Base-by-base conservation (phyloP, 2,113 vertebrate genomes). In the Bolborhynchus lineola region DNA sequence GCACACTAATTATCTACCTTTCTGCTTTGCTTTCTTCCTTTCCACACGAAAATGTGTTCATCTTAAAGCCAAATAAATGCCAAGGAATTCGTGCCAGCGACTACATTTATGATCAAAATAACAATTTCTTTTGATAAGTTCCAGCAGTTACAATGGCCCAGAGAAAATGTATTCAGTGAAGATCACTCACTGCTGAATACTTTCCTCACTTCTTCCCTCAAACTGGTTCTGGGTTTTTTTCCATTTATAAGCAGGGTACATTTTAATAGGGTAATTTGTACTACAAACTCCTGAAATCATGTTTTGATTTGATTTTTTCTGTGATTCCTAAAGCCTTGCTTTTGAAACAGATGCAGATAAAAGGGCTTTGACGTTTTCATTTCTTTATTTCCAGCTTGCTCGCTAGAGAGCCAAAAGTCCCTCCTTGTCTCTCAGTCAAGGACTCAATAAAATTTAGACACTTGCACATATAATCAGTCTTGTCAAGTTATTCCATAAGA, bases 211-310 rank as follows among this genome's bases (percentile, higher is more conserved):
- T 91, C 80, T 79, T 88, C 65, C 69, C 69, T 95, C 81, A 84
- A 94, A 90, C 46, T 5, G 4, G 70, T 92, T 75, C 46, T 60
- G 47, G 5, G 6, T 5, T 7, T 68, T 85, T 68, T 62, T 44
- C 16, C 46, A 81, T 92, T 70, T 88, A 90, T 53, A 93, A 93
- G 81, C 63, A 87, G 57, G 67, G 37, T 84, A 69, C 47, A 89
- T 94, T 94, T 94, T 65, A 97, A 91, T 49, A 47, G 80, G 33
- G 80, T 82, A 91, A 93, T 96, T 97, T 94, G 95, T 96, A 92
- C 85, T 95, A 94, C 79, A 94, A 90, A 88, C 71, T 90, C 82
- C 79, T 31, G 39, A 84, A 97, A 96, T 69, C 11, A 37, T 7
- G 60, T 92, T 93, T 70, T 86, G 59, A 74, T 86, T 82, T 74